Evolutionary conservation across 2,797 vertebrate species (phyloP).

Genomic region (Adrianichthys oophorus): DNA sequence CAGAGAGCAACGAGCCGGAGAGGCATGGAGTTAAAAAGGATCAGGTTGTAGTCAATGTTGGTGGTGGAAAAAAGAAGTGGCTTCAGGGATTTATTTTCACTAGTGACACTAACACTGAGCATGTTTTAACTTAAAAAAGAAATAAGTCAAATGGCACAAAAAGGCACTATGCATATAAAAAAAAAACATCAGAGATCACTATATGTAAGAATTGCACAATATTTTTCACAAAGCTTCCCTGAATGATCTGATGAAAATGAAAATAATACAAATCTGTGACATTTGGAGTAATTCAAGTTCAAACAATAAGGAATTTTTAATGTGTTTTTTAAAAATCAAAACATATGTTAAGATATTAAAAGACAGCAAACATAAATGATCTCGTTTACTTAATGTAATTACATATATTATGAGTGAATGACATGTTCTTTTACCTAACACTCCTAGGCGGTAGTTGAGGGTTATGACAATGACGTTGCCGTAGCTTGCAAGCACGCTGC

Average conservation of each 20-base stretch:
- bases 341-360: too few species aligned
- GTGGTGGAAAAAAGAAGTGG: slow-evolving; percentile 18
- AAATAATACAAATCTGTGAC: too few species aligned
- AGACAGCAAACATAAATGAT: too few species aligned
- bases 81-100: slow-evolving; percentile 49
- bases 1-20: slow-evolving; percentile 55
- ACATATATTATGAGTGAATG: background rate
- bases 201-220: too few species aligned
- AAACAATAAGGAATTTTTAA: too few species aligned
- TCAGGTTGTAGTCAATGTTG: slow-evolving; percentile 49
- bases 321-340: too few species aligned
- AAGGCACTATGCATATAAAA: background rate
- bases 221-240: too few species aligned
- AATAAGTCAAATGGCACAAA: slow-evolving; percentile 1
- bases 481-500: slow-evolving; percentile 92
- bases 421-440: slow-evolving; percentile 79
- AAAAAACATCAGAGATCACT: too few species aligned
- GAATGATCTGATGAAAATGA: too few species aligned
- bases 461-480: slow-evolving; percentile 95
- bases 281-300: too few species aligned
- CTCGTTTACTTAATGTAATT: background rate
- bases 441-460: slow-evolving; percentile 92
- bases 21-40: slow-evolving; percentile 55
- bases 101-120: slow-evolving; percentile 44
- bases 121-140: slow-evolving; percentile 38